A percentile compares a stretch with the other conserved stretches of the same genome.
These are phyloP conservation scores for Alviniconcha marisindica DNA, from an alignment of 1,140 invertebrate species.

Conservation along the genomic window DNA sequence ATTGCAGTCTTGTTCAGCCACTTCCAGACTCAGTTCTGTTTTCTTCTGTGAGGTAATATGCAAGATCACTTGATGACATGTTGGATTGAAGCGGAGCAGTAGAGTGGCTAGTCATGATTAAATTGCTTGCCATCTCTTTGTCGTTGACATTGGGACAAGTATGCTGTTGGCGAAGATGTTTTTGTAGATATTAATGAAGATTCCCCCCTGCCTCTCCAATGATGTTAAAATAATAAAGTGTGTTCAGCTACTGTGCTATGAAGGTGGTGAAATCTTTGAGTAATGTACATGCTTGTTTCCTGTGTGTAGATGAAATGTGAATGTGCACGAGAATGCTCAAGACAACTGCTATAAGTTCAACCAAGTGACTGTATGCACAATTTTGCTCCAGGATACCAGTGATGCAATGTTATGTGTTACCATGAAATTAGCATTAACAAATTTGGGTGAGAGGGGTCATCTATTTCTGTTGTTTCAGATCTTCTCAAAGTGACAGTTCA, in stretches of 20 bases:
- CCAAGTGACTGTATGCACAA: neutral
- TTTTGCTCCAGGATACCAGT: too few relatives aligned
- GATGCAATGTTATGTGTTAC: too few relatives aligned
- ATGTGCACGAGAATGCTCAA: slow-evolving; percentile 5
- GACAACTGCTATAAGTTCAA: neutral
- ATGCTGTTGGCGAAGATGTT: neutral
- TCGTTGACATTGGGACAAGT: neutral
- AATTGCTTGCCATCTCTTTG: neutral
- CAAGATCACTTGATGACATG: neutral
- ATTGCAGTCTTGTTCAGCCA: too few relatives aligned
- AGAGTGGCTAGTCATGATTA: slow-evolving; percentile 13
- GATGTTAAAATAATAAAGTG: neutral
- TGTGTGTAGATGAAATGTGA: neutral
- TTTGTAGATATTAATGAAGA: neutral
- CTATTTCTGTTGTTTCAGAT: too few relatives aligned
- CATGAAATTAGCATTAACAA: too few relatives aligned
- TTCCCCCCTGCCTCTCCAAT: neutral
- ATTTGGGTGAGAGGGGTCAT: too few relatives aligned
- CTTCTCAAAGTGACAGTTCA: too few relatives aligned
- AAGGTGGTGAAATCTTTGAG: neutral
- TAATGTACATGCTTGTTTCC: neutral
- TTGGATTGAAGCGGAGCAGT: neutral
- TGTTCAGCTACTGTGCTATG: neutral
- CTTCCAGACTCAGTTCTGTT: neutral
- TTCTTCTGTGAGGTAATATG: neutral